Percentiles rank a stretch among this genome's conserved stretches.
phyloP scores from a whole-genome alignment of 2,888 invertebrate species.

The Blera fallax region DNA sequence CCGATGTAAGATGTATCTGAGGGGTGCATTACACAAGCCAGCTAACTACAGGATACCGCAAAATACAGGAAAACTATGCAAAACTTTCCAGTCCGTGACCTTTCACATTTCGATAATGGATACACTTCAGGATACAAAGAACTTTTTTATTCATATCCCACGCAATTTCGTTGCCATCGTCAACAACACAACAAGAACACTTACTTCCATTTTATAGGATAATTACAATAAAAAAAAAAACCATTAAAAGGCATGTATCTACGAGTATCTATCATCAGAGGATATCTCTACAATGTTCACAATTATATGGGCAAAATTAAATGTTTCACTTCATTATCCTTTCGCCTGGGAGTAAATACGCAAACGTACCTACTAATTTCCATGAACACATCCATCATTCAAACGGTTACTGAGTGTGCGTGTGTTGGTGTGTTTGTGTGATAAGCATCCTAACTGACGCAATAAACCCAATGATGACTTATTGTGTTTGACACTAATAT shows the following conservation, averaged over 20 bases:
- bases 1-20: no score
- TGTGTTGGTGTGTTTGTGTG: background rate
- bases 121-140: background rate
- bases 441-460: background rate
- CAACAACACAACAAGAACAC: background rate
- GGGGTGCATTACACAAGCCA: background rate
- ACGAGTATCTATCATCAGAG: background rate
- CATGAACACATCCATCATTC: slow-evolving; percentile 10
- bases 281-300: background rate
- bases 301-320: background rate
- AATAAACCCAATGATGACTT: slow-evolving; percentile 10
- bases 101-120: background rate
- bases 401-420: background rate
- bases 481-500: background rate
- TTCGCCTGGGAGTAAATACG: background rate
- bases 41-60: background rate
- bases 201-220: background rate
- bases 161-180: background rate
- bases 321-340: slow-evolving; percentile 3
- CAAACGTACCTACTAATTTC: background rate
- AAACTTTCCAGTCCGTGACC: background rate
- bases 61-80: background rate
- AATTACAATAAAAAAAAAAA: slow-evolving; percentile 1
- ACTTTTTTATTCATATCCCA: background rate
- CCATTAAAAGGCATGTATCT: background rate